A percentile compares a stretch with the other conserved stretches of the same genome.
These are phyloP conservation scores for Pocillopora meandrina DNA, from an alignment of 92 coral and sea anemone genomes.

Conservation along the genomic window DNA sequence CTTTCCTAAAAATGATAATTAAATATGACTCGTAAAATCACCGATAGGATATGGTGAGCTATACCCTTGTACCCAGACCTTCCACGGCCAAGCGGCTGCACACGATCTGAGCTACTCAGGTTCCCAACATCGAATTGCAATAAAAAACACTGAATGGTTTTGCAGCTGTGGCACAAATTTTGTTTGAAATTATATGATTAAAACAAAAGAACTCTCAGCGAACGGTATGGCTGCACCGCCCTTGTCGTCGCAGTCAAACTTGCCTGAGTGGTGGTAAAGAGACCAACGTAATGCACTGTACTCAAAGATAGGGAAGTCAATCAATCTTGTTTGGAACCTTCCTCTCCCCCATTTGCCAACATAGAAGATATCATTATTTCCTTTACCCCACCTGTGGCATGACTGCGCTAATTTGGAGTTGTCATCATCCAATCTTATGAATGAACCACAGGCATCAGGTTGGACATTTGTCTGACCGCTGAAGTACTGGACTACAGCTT, in stretches of 20 bases:
- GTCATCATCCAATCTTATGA: constrained; percentile 9
- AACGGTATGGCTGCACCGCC: not conserved
- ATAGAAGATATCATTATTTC: not conserved
- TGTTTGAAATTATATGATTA: too few species aligned
- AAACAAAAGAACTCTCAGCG: not conserved
- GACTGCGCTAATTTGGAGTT: constrained; percentile 7
- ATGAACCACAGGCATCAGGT: constrained; percentile 33
- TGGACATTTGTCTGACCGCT: not conserved
- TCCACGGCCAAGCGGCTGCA: too few species aligned
- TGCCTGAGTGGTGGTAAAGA: not conserved
- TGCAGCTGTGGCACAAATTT: not conserved
- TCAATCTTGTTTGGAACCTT: not conserved
- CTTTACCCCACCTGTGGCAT: constrained; percentile 25
- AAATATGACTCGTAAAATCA: too few species aligned
- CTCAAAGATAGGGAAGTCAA: constrained; percentile 34
- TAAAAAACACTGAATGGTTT: too few species aligned
- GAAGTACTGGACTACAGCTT: constrained; percentile 24
- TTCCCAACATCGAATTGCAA: too few species aligned
- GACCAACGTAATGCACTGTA: not conserved
- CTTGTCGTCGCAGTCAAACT: constrained; percentile 49
- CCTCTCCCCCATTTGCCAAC: not conserved
- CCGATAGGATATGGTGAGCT: too few species aligned
- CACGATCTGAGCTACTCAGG: too few species aligned
- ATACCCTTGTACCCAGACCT: too few species aligned
- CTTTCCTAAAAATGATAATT: too few species aligned